Percentiles rank a stretch among this genome's conserved stretches.
These are phyloP conservation scores for Geopemphigus sp. DNA, from an alignment of 1,140 invertebrate species.

Conservation along the genomic window DNA sequence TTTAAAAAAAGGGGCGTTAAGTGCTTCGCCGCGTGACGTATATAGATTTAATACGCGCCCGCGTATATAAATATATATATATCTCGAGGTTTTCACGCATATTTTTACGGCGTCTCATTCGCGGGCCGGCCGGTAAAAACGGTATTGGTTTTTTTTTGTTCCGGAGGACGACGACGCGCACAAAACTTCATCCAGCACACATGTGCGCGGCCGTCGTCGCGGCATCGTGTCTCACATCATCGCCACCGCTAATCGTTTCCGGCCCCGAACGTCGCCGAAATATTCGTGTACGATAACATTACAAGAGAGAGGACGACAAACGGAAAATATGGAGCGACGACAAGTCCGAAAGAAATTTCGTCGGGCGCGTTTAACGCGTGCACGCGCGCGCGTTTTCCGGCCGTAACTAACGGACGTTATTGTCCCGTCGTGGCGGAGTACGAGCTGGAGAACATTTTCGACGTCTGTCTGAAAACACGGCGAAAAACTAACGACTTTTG, in stretches of 20 bases:
- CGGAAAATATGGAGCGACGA: slow-evolving; percentile 20
- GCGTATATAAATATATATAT: neutral
- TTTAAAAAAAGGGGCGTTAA: neutral
- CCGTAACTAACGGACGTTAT: neutral
- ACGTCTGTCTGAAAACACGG: too few relatives aligned
- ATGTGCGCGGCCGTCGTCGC: neutral
- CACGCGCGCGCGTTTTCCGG: neutral
- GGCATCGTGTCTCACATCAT: slow-evolving; percentile 13
- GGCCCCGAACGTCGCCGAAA: slow-evolving; percentile 34
- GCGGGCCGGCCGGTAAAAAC: too few relatives aligned
- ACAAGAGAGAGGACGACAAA: neutral
- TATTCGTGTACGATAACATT: neutral
- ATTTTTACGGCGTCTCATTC: slow-evolving; percentile 14
- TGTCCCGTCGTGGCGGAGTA: too few relatives aligned
- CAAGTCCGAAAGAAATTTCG: slow-evolving; percentile 16
- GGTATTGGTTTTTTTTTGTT: slow-evolving; percentile 23
- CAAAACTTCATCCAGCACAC: slow-evolving; percentile 15
- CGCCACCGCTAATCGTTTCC: slow-evolving; percentile 47
- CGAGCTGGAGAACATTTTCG: too few relatives aligned
- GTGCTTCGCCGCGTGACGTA: neutral
- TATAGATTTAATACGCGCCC: neutral
- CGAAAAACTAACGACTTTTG: too few relatives aligned
- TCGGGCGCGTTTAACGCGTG: slow-evolving; percentile 11
- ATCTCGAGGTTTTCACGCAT: neutral
- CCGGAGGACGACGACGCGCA: slow-evolving; percentile 25